A percentile compares a stretch with the other conserved stretches of the same genome.
Evolutionary conservation across 35 echinoderm and acorn worm genomes (phyloP).

Genomic region (Diadema setosum): DNA sequence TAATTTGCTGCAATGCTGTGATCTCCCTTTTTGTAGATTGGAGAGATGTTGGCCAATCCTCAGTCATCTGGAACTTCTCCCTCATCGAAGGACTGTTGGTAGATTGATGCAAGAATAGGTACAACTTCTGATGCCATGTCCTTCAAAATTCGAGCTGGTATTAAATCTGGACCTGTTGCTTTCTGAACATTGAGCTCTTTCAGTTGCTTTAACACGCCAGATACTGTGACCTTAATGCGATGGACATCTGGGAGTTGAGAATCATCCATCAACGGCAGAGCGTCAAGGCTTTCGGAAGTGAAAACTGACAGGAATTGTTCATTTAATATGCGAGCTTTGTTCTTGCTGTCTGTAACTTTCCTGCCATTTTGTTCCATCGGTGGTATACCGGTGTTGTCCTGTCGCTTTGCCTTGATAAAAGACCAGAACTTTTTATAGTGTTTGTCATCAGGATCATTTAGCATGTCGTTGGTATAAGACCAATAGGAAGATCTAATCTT

Average conservation of each 20-base stretch:
- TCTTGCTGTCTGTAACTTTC: slow-evolving; percentile 25
- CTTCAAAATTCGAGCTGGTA: slow-evolving; percentile 34
- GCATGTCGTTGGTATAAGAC: slow-evolving; percentile 11
- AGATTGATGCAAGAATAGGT: not conserved
- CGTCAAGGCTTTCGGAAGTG: not conserved
- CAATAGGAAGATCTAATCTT: slow-evolving; percentile 19
- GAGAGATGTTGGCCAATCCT: not conserved
- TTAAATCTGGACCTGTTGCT: slow-evolving; percentile 46
- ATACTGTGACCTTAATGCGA: not conserved
- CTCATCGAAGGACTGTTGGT: slow-evolving; percentile 42
- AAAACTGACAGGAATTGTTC: slow-evolving; percentile 43
- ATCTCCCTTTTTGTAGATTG: not conserved
- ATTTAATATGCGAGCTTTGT: slow-evolving; percentile 19
- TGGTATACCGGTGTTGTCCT: slow-evolving; percentile 7
- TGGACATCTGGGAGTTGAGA: slow-evolving; percentile 13
- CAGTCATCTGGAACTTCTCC: slow-evolving; percentile 38
- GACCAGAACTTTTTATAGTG: slow-evolving; percentile 34
- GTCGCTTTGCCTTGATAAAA: slow-evolving; percentile 25
- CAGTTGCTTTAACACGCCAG: slow-evolving; percentile 26
- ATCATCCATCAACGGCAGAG: slow-evolving; percentile 16
- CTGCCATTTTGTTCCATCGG: not conserved
- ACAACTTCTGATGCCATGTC: not conserved
- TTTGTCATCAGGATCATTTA: slow-evolving; percentile 28
- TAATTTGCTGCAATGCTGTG: not conserved
- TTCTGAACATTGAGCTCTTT: slow-evolving; percentile 35